Conservation (phyloP, 2,797 vertebrate species). For the Etheostoma nigrum region DNA sequence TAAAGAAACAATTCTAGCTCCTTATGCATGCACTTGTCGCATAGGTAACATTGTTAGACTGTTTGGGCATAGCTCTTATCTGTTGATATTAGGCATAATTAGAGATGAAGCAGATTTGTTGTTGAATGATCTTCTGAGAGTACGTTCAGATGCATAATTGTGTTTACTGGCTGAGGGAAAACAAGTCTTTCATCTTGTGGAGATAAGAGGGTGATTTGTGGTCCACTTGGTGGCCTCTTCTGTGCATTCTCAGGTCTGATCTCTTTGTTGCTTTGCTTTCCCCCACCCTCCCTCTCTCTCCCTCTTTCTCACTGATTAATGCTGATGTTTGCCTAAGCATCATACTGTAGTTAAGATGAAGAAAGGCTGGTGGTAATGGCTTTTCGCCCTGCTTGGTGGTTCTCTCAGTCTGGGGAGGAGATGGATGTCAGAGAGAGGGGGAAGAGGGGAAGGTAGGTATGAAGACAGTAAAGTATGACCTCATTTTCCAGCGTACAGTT, state of each 20-base stretch:
- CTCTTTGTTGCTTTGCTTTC: conserved; percentile 56
- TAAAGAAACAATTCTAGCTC: too few species aligned
- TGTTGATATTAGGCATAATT: conserved; percentile 72
- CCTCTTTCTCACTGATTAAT: conserved; percentile 61
- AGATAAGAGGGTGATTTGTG: conserved; percentile 79
- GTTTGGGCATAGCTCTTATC: conserved; percentile 62
- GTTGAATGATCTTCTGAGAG: conserved; percentile 74
- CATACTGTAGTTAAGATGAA: conserved; percentile 65
- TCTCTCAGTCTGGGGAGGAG: conserved; percentile 40
- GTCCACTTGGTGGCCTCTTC: conserved; percentile 65
- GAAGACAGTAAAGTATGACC: not conserved
- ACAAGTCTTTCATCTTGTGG: conserved; percentile 72
- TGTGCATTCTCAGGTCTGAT: conserved; percentile 67
- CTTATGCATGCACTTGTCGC: not conserved
- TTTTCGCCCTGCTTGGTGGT: conserved; percentile 44
- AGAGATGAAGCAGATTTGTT: conserved; percentile 73
- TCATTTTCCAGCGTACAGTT: conserved; percentile 13
- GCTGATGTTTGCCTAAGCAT: conserved; percentile 59
- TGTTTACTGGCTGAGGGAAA: conserved; percentile 77
- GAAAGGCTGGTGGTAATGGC: conserved; percentile 66
- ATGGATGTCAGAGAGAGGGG: conserved; percentile 23
- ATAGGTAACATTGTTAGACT: conserved; percentile 49
- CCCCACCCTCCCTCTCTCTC: conserved; percentile 7
- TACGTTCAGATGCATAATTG: conserved; percentile 76
- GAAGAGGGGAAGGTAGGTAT: not conserved